Base-by-base conservation (phyloP, 1,140 invertebrate genomes). In the Calycopis cecrops region DNA sequence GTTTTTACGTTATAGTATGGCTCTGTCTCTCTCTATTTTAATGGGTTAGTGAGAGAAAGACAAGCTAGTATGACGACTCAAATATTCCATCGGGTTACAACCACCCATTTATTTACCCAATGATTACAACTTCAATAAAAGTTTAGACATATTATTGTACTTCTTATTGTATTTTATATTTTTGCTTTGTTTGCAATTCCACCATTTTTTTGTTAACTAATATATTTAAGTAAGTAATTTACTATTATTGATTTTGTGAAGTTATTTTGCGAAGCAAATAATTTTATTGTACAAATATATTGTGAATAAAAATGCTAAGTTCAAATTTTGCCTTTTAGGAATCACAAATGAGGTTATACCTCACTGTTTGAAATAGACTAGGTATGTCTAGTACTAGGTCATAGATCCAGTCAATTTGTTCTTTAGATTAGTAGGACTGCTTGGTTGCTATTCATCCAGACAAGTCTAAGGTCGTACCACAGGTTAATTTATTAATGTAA, bases 201-300 rank as follows among this genome's bases (percentile, higher is more conserved):
- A 17, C 40, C 9, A 44, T 16, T 8, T n/a, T n/a, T 44, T 44
- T 44, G 4, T 44, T 44, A 17, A 44, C 21, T 28, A 28, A 28
- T 28, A 28, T 28, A 28, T 16, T 44, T 44, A 17, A 44, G 12
- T 16, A 16, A 9, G n/a, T 9, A 44, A 44, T 9, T n/a, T n/a
- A n/a, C n/a, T n/a, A n/a, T n/a, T n/a, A n/a, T n/a, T n/a, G n/a
- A 12, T 44, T 17, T 44, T 44, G 40, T 44, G 21, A 28, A 44
- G 40, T 44, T 44, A 44, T 16, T 40, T 44, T 44, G 40, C 40
- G 17, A 44, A 44, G 40, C 40, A 44, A 44, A 44, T 44, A 6
- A 28, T 16, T 44, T 44, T 44, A 44, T 18, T 44, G 40, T 44
- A 44, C 40, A 44, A 44, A 16, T 44, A 16, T 44, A 44, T 9